A percentile compares a stretch with the other conserved stretches of the same genome.
These are phyloP conservation scores for Sebastes variabilis DNA, from an alignment of 2,797 vertebrate species.

Conservation along the genomic window DNA sequence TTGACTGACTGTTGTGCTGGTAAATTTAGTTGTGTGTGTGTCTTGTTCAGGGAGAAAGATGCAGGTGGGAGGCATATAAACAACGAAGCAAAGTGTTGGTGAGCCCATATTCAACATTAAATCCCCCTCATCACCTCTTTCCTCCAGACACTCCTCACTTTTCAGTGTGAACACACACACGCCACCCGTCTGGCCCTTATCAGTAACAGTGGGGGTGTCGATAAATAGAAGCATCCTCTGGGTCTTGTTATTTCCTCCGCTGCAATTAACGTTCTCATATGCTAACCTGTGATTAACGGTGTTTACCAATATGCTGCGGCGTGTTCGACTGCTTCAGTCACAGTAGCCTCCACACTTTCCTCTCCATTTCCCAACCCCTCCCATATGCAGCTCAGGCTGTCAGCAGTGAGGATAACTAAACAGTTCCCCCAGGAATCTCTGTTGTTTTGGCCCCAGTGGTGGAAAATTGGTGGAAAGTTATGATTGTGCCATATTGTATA, in stretches of 20 bases:
- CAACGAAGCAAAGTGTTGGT: conserved; percentile 11
- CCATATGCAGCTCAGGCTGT: not conserved
- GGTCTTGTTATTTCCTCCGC: conserved; percentile 90
- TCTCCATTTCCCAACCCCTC: conserved; percentile 19
- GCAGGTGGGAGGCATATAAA: not conserved
- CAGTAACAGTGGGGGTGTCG: conserved; percentile 75
- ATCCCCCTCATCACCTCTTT: conserved; percentile 22
- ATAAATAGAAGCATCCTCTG: conserved; percentile 91
- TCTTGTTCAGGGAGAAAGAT: not conserved
- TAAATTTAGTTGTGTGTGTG: not conserved
- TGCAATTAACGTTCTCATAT: conserved; percentile 95
- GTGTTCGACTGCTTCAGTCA: conserved; percentile 62
- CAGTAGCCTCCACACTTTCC: conserved; percentile 64
- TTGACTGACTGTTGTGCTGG: not conserved
- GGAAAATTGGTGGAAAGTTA: too few species aligned
- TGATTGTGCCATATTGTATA: too few species aligned
- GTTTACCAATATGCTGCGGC: conserved; percentile 88
- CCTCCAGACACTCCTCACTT: conserved; percentile 40
- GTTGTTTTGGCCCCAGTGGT: too few species aligned
- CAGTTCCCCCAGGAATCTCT: not conserved
- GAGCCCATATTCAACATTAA: conserved; percentile 37
- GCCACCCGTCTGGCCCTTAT: conserved; percentile 43
- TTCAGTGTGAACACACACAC: conserved; percentile 32
- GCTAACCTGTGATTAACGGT: conserved; percentile 94
- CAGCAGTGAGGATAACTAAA: not conserved